Evolutionary conservation across 53 echinoderm and acorn worm species (phyloP).

Genomic region (Paelopatides confundens): DNA sequence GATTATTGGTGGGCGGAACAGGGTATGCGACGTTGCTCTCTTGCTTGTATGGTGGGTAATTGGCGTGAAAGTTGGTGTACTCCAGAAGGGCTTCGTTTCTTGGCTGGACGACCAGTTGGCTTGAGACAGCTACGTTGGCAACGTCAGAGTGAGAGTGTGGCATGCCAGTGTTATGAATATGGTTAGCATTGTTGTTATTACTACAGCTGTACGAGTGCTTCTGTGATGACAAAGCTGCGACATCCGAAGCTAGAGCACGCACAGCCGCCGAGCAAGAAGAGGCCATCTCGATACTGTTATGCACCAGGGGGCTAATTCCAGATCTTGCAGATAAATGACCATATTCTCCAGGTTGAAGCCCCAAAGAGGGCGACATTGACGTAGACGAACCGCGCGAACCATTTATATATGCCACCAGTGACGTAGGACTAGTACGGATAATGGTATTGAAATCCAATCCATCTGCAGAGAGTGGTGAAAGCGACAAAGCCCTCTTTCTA

Average conservation of each 20-base stretch:
- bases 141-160: not conserved
- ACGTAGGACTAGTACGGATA: conserved; percentile 97
- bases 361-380: conserved; percentile 88
- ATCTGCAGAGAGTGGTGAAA: conserved; percentile 92
- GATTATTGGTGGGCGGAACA: conserved; percentile 12
- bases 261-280: conserved; percentile 28
- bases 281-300: not conserved
- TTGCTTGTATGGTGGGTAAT: conserved; percentile 82
- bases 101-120: conserved; percentile 92
- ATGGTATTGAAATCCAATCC: conserved; percentile 87
- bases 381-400: conserved; percentile 92
- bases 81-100: conserved; percentile 85
- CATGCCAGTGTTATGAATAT: conserved; percentile 26
- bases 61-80: conserved; percentile 64
- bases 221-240: conserved; percentile 54
- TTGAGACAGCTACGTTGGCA: conserved; percentile 24
- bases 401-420: conserved; percentile 93
- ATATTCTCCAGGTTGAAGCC: conserved; percentile 86
- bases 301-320: conserved; percentile 14
- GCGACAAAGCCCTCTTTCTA: conserved; percentile 87
- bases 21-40: conserved; percentile 71
- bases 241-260: conserved; percentile 70
- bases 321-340: conserved; percentile 88
- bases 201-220: conserved; percentile 46
- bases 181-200: conserved; percentile 58